Evolutionary conservation across 2,888 invertebrate genomes (phyloP).

Genomic region (Pammene aurita): DNA sequence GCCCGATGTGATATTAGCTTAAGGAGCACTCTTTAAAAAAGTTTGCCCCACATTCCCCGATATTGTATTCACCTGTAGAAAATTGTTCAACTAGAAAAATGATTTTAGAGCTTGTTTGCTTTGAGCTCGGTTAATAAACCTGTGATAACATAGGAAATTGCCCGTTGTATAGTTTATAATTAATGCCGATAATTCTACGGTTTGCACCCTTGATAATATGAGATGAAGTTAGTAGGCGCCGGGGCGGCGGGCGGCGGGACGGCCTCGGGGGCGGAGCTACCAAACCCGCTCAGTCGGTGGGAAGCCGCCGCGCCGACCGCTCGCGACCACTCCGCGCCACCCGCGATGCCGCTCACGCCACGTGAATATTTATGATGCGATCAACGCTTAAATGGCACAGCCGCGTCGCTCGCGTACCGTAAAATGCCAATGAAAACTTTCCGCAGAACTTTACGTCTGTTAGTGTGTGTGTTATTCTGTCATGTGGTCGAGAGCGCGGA

Average conservation of each 20-base stretch:
- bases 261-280: conserved; percentile 76
- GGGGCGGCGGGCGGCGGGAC: conserved; percentile 66
- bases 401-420: conserved; percentile 66
- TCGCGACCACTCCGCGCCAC: conserved; percentile 73
- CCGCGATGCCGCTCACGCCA: conserved; percentile 73
- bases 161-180: conserved; percentile 64
- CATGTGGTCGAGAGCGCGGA: conserved; percentile 75
- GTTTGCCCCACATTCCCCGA: conserved; percentile 52
- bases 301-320: conserved; percentile 73
- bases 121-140: neutral
- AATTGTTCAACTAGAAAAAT: conserved; percentile 5
- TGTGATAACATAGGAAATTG: conserved; percentile 13
- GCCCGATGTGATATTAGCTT: conserved; percentile 68
- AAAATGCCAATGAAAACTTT: conserved; percentile 81
- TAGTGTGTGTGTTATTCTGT: conserved; percentile 81
- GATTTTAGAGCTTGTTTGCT: conserved; percentile 10
- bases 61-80: conserved; percentile 8
- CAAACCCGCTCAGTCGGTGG: conserved; percentile 77
- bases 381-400: conserved; percentile 77
- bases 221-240: conserved; percentile 78
- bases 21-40: conserved; percentile 52
- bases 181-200: conserved; percentile 76
- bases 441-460: conserved; percentile 76
- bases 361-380: conserved; percentile 80
- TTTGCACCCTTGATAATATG: conserved; percentile 79